Percentiles rank a stretch among this genome's conserved stretches.
phyloP scores from a whole-genome alignment of 1,140 invertebrate species.

The Eurytemora carolleeae region DNA sequence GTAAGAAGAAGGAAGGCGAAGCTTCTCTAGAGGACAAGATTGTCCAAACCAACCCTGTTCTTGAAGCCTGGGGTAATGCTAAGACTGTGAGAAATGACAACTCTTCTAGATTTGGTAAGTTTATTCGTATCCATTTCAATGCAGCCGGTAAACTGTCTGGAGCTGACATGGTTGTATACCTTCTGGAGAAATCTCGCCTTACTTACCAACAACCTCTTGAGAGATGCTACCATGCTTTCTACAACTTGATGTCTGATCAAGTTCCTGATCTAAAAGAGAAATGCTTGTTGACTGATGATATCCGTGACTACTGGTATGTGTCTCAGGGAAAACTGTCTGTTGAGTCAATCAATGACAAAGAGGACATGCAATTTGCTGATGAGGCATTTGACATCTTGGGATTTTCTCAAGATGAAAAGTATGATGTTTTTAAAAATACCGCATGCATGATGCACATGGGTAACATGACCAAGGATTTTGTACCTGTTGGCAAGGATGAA shows the following conservation, averaged over 20 bases:
- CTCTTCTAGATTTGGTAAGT: constrained; percentile 99
- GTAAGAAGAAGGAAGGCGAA: too few species aligned
- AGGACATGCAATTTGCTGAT: constrained; percentile 46
- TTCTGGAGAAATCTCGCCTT: constrained; percentile 99
- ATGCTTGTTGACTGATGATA: constrained; percentile 58
- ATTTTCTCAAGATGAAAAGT: constrained; percentile 86
- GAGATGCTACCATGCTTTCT: constrained; percentile 99
- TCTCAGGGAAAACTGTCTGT: constrained; percentile 54
- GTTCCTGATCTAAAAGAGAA: constrained; percentile 53
- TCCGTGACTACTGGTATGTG: constrained; percentile 46
- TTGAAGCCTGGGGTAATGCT: too few species aligned
- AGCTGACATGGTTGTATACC: constrained; percentile 99
- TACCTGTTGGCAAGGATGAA: constrained; percentile 97
- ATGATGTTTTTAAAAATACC: constrained; percentile 90
- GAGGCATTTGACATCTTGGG: constrained; percentile 95
- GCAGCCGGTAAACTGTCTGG: constrained; percentile 96
- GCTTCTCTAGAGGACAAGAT: too few species aligned
- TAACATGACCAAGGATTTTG: constrained; percentile 94
- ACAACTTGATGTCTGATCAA: constrained; percentile 93
- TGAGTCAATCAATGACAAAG: constrained; percentile 47
- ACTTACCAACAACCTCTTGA: constrained; percentile 95
- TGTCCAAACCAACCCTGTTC: too few species aligned
- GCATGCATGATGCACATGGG: too few species aligned
- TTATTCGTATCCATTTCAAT: constrained; percentile 99
- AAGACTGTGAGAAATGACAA: constrained; percentile 99